Evolutionary conservation across 2,113 vertebrate genomes (phyloP), one percentile per base, ranked within the genome.

Genomic region (Oryzias javanicus): DNA sequence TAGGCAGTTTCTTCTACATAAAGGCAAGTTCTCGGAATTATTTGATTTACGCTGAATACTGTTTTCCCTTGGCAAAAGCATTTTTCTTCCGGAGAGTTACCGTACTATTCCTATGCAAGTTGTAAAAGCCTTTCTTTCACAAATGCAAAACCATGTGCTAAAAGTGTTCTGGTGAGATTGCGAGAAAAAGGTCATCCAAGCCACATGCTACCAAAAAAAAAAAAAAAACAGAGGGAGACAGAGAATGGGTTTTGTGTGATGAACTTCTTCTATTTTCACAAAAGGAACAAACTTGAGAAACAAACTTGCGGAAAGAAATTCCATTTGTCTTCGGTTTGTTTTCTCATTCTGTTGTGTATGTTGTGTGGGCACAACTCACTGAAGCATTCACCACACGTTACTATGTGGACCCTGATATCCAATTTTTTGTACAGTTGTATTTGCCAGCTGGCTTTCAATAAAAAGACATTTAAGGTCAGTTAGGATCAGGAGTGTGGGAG

Each of bases 21-120:
- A 70, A 78, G 58, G 63, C 7, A 1, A 60, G 60, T 57, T 77
- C 40, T 77, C 24, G 64, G 57, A 76, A 56, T 44, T 64, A 74
- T 86, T 83, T 85, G 65, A 86, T 72, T 74, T 85, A 55, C 55
- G 53, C 54, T 65, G 27, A 42, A 81, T 73, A 65, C 65, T 76
- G 46, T 68, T 72, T 48, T 84, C 82, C 67, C 79, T 72, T 79
- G 64, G 70, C 67, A 70, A 82, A 81, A 74, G 57, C 62, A 64
- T 70, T 22, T 56, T 66, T 49, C 64, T 70, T 52, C 79, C 65
- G 65, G 19, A 86, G 80, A 87, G 64, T 59, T n/a, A 44, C 27
- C 27, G 20, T 15, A 47, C 20, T 19, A 24, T 63, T 67, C 79
- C 56, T 66, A 25, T 14, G 72, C 18, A 55, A 59, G 60, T 67